Evolutionary conservation across 2,797 vertebrate species (phyloP).

Genomic region (Sarcophilus harrisii): DNA sequence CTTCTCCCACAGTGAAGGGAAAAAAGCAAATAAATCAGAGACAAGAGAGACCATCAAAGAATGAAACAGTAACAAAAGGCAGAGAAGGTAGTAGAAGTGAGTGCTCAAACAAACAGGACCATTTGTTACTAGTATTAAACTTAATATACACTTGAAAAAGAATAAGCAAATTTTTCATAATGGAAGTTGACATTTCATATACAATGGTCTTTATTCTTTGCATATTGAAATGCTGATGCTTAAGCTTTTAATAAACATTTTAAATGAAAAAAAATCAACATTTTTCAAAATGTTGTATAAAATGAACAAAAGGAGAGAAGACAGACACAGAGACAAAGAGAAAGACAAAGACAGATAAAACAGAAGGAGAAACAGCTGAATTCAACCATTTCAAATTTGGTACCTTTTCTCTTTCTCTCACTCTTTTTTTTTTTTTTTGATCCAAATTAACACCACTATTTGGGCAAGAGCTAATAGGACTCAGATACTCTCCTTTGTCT

Average conservation of each 20-base stretch:
- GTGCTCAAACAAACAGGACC: background rate
- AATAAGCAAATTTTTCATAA: background rate
- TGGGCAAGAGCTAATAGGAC: background rate
- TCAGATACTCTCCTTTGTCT: background rate
- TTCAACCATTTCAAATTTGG: conserved; percentile 22
- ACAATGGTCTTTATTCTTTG: background rate
- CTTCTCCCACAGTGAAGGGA: background rate
- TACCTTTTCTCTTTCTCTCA: background rate
- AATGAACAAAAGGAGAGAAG: background rate
- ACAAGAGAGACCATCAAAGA: background rate
- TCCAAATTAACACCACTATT: background rate
- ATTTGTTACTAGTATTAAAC: background rate
- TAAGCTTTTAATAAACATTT: background rate
- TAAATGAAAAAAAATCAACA: background rate
- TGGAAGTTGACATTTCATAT: background rate
- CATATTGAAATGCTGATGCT: background rate
- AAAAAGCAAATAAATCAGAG: background rate
- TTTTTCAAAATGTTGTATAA: background rate
- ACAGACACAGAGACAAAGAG: background rate
- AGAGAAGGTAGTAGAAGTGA: background rate
- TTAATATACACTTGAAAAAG: background rate
- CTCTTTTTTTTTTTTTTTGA: background rate
- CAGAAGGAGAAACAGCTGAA: too few species aligned
- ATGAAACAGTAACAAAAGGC: background rate
- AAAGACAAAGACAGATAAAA: too few species aligned